A percentile compares a stretch with the other conserved stretches of the same genome.
phyloP scores from a whole-genome alignment of 2,888 invertebrate species.

The Bombylius major region DNA sequence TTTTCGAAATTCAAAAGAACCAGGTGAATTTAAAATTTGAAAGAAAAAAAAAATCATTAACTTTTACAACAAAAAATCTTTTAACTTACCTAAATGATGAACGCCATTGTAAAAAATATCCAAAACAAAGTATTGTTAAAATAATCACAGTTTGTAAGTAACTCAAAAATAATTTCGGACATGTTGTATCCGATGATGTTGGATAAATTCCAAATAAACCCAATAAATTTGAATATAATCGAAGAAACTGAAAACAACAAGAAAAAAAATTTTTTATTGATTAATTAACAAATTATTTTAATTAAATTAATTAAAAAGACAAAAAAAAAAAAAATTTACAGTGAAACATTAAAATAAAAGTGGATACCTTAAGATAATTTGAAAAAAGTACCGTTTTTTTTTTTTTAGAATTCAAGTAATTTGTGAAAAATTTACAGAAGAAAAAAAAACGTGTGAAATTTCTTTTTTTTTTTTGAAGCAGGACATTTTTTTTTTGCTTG shows the following conservation, averaged over 20 bases:
- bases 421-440: too few relatives aligned
- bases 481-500: too few relatives aligned
- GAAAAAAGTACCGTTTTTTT: too few relatives aligned
- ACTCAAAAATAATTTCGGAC: constrained; percentile 47
- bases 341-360: background rate
- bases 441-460: too few relatives aligned
- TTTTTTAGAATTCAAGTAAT: too few relatives aligned
- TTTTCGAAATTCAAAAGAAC: too few relatives aligned
- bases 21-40: too few relatives aligned
- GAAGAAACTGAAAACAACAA: constrained; percentile 44
- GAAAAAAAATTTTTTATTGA: constrained; percentile 11
- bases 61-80: too few relatives aligned
- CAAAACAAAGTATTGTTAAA: constrained; percentile 50
- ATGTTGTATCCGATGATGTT: constrained; percentile 47
- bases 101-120: constrained; percentile 67
- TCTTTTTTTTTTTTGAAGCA: too few relatives aligned
- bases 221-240: constrained; percentile 61
- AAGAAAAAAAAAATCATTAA: too few relatives aligned
- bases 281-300: background rate
- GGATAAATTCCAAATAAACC: constrained; percentile 65
- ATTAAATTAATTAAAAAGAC: background rate
- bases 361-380: too few relatives aligned
- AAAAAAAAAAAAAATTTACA: background rate
- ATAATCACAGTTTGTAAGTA: constrained; percentile 57
- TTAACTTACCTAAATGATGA: constrained; percentile 55